A percentile compares a stretch with the other conserved stretches of the same genome.
These are phyloP conservation scores for Heliothis virescens DNA, from an alignment of 1,140 invertebrate species.

Conservation along the genomic window DNA sequence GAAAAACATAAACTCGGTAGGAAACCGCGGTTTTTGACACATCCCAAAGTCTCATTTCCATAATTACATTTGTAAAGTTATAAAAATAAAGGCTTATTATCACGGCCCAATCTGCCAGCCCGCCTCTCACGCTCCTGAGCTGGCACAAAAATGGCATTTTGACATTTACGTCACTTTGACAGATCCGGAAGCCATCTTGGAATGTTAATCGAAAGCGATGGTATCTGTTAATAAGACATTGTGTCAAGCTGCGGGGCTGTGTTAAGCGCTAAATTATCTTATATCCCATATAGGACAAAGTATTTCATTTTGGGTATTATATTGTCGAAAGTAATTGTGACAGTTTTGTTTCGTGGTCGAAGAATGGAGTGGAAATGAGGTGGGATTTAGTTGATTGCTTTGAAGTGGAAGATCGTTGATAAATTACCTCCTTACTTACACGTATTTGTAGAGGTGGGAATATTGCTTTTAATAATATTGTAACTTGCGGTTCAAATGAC, in stretches of 20 bases:
- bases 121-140: constrained; percentile 58
- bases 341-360: constrained; percentile 17
- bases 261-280: neutral
- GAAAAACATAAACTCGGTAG: neutral
- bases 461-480: no score
- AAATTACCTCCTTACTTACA: no score
- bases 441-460: no score
- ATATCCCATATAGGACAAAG: constrained; percentile 55
- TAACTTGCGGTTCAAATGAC: no score
- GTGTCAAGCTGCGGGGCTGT: constrained; percentile 59
- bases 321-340: constrained; percentile 33
- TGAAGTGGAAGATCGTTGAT: neutral
- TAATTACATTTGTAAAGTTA: constrained; percentile 17
- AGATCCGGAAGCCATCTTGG: constrained; percentile 62
- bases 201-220: constrained; percentile 78
- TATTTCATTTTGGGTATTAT: constrained; percentile 42
- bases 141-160: constrained; percentile 71
- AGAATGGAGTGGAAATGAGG: neutral
- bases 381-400: neutral
- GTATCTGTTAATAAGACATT: constrained; percentile 80
- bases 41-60: neutral
- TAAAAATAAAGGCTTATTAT: constrained; percentile 29
- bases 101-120: neutral
- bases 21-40: neutral
- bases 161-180: constrained; percentile 69